These are phyloP conservation scores for Agonopterix heracliana DNA, from an alignment of 2,888 invertebrate species.

Conservation along the genomic window DNA sequence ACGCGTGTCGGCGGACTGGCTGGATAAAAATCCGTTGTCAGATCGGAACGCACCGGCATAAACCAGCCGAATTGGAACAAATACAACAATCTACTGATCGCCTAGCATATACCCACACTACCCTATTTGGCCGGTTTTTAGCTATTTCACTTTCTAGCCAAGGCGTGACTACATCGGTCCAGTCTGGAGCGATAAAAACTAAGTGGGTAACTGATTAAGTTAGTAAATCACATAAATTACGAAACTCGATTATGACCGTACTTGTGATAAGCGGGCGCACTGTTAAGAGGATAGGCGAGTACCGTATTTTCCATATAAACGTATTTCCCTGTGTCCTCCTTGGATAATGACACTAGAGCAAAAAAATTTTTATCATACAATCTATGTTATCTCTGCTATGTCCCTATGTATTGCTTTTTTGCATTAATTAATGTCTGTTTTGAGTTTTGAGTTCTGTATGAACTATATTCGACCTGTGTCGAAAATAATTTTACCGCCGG, in stretches of 20 bases:
- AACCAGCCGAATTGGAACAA: slow-evolving; percentile 56
- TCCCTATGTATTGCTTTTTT: too few relatives aligned
- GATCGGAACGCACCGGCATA: slow-evolving; percentile 59
- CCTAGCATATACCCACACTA: slow-evolving; percentile 25
- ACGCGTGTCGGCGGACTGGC: slow-evolving; percentile 50
- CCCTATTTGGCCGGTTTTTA: slow-evolving; percentile 36
- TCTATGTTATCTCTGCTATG: too few relatives aligned
- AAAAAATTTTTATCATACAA: too few relatives aligned
- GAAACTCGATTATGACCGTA: not conserved
- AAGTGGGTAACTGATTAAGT: slow-evolving; percentile 32
- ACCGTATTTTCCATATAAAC: too few relatives aligned
- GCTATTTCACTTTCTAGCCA: slow-evolving; percentile 58
- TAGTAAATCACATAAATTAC: slow-evolving; percentile 19
- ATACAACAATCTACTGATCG: slow-evolving; percentile 35
- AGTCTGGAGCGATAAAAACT: slow-evolving; percentile 30
- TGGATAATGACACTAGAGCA: too few relatives aligned
- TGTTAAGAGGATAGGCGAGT: too few relatives aligned
- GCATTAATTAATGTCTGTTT: too few relatives aligned
- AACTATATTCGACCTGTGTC: too few relatives aligned
- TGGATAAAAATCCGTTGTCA: slow-evolving; percentile 39
- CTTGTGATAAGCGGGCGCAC: too few relatives aligned
- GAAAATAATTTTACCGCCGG: too few relatives aligned
- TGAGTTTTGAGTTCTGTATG: too few relatives aligned
- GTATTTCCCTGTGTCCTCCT: too few relatives aligned
- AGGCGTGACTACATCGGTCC: slow-evolving; percentile 31